Base-by-base conservation (phyloP, 2,888 invertebrate genomes). In the Raillietiella orientalis region DNA sequence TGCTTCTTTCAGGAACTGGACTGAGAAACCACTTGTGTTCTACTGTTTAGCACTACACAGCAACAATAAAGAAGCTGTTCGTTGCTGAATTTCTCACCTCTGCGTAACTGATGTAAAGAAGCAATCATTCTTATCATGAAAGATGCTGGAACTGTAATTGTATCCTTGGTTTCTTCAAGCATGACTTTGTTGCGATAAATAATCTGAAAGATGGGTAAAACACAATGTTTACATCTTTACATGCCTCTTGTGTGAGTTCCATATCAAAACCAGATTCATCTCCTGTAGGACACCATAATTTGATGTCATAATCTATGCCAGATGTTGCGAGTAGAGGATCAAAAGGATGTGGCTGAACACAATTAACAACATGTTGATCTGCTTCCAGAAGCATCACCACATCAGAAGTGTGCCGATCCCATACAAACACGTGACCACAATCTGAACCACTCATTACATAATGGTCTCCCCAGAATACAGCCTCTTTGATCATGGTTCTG, bases 221-320 rank as follows among this genome's bases (percentile, higher is more conserved):
- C 23, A 29, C 8, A 29, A 12, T 15, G 14, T 29, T 15, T 14
- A 3, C 11, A 24, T 25, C 10, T 14, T 24, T 20, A 11, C 3
- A 6, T 4, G 63, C 62, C 45, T 62, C 62, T 30, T 58, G 54
- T 1, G 69, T 66, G 36, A 53, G 51, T 25, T 47, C 50, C 16
- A 44, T 46, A 41, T 69, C 59, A 40, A 66, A 71, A 24, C 39
- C 48, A 1, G 56, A 44, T 28, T 59, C 55, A 13, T 58, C 51
- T 24, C 52, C 49, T n/a, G 58, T 44, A 0, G 74, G 74, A 2
- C 65, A 58, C 70, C 72, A 75, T 2, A 75, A 44, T 45, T 75
- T 75, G 14, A 75, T 58, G 41, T 74, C 70, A 41, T 74, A 70
- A 41, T 75, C 74, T 32, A 75, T 74, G n/a, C 75, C 75, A 32